phyloP scores from a whole-genome alignment of 2,888 invertebrate genomes.

The Habroteleia sp. region DNA sequence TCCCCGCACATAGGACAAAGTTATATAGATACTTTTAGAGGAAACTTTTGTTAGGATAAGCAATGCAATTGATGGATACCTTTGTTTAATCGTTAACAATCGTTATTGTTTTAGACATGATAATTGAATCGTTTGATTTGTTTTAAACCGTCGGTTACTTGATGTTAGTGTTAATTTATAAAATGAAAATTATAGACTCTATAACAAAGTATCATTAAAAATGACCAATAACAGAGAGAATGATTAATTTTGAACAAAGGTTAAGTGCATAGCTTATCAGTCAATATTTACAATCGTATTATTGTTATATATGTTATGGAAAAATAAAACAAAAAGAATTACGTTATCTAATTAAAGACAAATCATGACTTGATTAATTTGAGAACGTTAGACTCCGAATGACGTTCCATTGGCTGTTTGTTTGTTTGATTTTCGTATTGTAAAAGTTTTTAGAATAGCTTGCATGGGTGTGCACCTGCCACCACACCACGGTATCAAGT shows the following conservation, averaged over 20 bases:
- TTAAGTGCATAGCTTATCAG: conserved; percentile 61
- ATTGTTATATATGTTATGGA: conserved; percentile 21
- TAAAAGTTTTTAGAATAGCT: conserved; percentile 51
- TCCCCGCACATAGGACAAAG: conserved; percentile 79
- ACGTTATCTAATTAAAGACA: conserved; percentile 12
- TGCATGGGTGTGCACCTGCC: conserved; percentile 80
- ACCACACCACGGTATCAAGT: conserved; percentile 76
- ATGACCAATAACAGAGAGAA: conserved; percentile 27
- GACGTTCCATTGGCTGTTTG: conserved; percentile 62
- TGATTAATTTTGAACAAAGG: conserved; percentile 57
- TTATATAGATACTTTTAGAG: conserved; percentile 61
- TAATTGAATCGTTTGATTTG: conserved; percentile 1
- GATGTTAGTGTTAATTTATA: conserved; percentile 47
- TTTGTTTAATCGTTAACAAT: conserved; percentile 42
- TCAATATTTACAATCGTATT: conserved; percentile 45
- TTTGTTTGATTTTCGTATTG: conserved; percentile 24
- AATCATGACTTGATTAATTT: conserved; percentile 31
- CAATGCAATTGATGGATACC: conserved; percentile 55
- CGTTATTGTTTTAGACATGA: conserved; percentile 10
- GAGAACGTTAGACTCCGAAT: conserved; percentile 52
- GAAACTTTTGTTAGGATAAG: conserved; percentile 63
- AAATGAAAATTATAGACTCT: conserved; percentile 6
- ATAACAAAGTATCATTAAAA: background rate
- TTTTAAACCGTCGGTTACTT: conserved; percentile 32
- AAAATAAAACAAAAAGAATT: conserved; percentile 16